Percentiles rank a stretch among this genome's conserved stretches.
Conservation (phyloP, 2,888 invertebrate species). For the Oscheius onirici region DNA sequence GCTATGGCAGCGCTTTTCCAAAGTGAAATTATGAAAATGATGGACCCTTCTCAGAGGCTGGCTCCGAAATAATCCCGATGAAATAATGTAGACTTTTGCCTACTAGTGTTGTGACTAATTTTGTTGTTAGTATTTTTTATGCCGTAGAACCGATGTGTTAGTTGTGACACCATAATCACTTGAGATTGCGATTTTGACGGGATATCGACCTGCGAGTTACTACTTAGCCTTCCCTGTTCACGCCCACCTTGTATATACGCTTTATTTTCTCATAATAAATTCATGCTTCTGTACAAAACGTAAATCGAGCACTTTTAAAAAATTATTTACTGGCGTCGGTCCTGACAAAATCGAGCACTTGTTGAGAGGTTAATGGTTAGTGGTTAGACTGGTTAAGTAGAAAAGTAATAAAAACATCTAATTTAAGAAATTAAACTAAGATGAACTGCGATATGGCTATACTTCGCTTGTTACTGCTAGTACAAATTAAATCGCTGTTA, state of each 20-base stretch:
- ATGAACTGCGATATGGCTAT: no score
- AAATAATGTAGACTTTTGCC: not conserved
- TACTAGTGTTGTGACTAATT: not conserved
- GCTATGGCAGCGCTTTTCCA: slow-evolving; percentile 17
- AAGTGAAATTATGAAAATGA: slow-evolving; percentile 12
- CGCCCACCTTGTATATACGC: slow-evolving; percentile 1
- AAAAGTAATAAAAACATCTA: no score
- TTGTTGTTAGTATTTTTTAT: slow-evolving; percentile 13
- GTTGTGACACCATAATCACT: slow-evolving; percentile 18
- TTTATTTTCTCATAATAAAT: not conserved
- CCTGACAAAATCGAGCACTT: no score
- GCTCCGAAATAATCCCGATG: not conserved
- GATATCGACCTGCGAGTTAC: slow-evolving; percentile 12
- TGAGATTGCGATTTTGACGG: slow-evolving; percentile 28
- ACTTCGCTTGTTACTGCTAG: no score
- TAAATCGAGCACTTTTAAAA: no score
- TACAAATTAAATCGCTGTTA: no score
- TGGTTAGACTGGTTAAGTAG: no score
- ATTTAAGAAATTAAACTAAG: no score
- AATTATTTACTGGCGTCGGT: no score
- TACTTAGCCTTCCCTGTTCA: slow-evolving; percentile 29
- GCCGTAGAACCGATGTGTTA: slow-evolving; percentile 13
- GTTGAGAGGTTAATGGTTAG: no score
- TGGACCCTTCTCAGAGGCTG: slow-evolving; percentile 4
- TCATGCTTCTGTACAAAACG: no score